Base-by-base conservation (phyloP, 2,797 vertebrate genomes). In the Uromys caudimaculatus region DNA sequence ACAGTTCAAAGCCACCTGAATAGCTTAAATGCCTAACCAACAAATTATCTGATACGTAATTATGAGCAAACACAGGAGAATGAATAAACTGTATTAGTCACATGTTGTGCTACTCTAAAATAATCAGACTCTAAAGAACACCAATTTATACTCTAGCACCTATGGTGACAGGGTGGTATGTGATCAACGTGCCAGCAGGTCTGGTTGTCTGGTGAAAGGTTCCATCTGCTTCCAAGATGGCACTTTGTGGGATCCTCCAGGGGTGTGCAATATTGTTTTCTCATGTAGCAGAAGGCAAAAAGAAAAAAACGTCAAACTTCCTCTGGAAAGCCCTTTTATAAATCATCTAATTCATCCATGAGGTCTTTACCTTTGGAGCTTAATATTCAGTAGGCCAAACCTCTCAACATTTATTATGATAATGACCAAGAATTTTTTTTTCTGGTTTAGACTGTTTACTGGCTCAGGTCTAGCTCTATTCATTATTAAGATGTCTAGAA, bases 381-480 rank as follows among this genome's bases (percentile, higher is more conserved):
- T 83, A 83, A 77, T 83, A 0, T 77, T 16, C 29, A 50, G 21
- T 27, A 95, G 24, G 11, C 2, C 29, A 21, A 29, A 77, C 27
- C 3, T 60, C 14, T 52, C 44, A 41, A 89, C 38, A n/a, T 23
- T 23, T 77, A 8, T 69, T 58, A 29, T 14, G 38, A 21, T 77
- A 10, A 44, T 64, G 6, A 35, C 60, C 62, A 64, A 77, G 4
- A 44, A 44, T 78, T 54, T 79, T 44, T 44, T 44, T 44, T 95
- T 95, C 41, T 94, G 47, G 54, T 82, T 94, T 89, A 87, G 38
- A 93, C 0, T 84, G 78, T 96, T 94, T 93, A 90, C 83, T 91
- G 93, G 75, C 90, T 95, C 91, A 82, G 13, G 81, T 95, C 58
- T 96, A 94, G 84, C 76, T 90, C 54, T 93, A 81, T 29, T 71